These are phyloP conservation scores for Neoaliturus tenellus DNA, from an alignment of 2,888 invertebrate species.

Conservation along the genomic window DNA sequence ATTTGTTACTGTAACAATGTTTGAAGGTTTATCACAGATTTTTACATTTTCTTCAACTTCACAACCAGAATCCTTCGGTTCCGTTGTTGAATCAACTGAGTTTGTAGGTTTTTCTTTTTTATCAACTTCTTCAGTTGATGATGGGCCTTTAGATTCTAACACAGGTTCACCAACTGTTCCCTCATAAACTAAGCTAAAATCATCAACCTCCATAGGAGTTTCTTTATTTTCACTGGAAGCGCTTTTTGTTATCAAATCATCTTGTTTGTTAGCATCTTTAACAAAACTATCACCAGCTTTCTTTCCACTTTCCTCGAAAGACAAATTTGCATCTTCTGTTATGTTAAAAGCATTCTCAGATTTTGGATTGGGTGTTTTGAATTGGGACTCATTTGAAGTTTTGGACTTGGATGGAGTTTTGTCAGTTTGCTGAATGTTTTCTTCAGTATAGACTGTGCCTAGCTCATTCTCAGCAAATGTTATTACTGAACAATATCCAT, in stretches of 20 bases:
- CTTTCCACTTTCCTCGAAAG: not conserved
- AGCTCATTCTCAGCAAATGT: constrained; percentile 85
- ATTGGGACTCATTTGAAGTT: not conserved
- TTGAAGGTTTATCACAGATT: not conserved
- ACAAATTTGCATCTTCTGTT: constrained; percentile 33
- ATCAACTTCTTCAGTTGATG: not conserved
- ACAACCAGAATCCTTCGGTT: not conserved
- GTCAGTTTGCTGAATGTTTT: constrained; percentile 54
- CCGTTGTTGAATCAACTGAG: constrained; percentile 50
- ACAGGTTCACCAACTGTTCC: constrained; percentile 35
- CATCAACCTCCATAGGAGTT: constrained; percentile 61
- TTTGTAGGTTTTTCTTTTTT: not conserved
- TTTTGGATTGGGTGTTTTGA: not conserved
- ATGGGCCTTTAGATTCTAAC: not conserved
- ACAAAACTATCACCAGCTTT: not conserved
- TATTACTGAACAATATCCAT: constrained; percentile 92
- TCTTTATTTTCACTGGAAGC: constrained; percentile 66
- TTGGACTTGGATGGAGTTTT: constrained; percentile 56
- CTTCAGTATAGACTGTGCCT: constrained; percentile 73
- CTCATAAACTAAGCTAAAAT: constrained; percentile 49
- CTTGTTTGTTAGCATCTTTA: constrained; percentile 42
- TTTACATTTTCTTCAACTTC: not conserved
- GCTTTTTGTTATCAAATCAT: not conserved
- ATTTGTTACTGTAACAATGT: not conserved
- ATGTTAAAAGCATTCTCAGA: not conserved